A percentile compares a stretch with the other conserved stretches of the same genome.
phyloP scores from a whole-genome alignment of 2,797 vertebrate species.

The Halcyon chelicuti region DNA sequence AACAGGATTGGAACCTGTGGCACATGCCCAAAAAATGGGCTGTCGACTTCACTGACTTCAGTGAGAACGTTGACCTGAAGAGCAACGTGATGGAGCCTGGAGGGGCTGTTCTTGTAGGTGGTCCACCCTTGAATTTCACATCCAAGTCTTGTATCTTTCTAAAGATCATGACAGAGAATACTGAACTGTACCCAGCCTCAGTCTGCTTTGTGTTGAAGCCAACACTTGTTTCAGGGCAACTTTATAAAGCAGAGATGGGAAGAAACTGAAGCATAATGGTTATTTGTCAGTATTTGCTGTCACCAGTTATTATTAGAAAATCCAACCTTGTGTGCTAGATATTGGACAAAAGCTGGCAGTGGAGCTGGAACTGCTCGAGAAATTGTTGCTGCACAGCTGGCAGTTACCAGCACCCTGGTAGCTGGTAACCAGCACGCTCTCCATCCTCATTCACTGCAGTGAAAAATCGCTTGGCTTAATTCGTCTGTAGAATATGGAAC shows the following conservation, averaged over 20 bases:
- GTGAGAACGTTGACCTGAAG: not conserved
- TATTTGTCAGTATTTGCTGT: slow-evolving; percentile 19
- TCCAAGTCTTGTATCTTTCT: not conserved
- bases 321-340: not conserved
- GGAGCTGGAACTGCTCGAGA: not conserved
- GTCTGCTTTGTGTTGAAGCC: not conserved
- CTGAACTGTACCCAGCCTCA: not conserved
- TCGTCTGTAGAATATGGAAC: not conserved
- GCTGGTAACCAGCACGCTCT: fast-evolving
- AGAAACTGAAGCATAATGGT: not conserved
- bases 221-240: not conserved
- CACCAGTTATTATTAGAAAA: not conserved
- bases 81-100: fast-evolving
- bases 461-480: not conserved
- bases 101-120: not conserved
- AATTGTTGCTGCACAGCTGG: not conserved
- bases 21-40: not conserved
- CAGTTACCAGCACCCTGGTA: not conserved
- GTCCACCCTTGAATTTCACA: not conserved
- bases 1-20: not conserved
- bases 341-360: not conserved
- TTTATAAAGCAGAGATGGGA: not conserved
- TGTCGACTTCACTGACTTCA: not conserved
- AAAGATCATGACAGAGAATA: not conserved
- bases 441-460: not conserved